Percentiles rank a stretch among this genome's conserved stretches.
Evolutionary conservation across 2,888 invertebrate species (phyloP).

Genomic region (Mellilla xanthometata): DNA sequence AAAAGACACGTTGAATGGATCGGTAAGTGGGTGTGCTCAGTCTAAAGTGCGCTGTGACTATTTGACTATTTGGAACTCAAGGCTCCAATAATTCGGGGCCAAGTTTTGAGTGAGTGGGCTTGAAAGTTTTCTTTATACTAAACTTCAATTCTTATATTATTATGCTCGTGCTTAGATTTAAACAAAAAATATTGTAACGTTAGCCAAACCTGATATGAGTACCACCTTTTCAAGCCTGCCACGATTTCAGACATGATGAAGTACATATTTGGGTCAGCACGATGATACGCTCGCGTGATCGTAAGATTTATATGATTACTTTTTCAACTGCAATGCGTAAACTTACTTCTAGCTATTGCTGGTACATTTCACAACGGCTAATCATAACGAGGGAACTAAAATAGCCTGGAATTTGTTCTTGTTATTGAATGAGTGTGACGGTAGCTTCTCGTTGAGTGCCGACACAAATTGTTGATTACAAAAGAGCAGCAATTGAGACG

Average conservation of each 20-base stretch:
- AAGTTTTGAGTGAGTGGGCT: slow-evolving; percentile 2
- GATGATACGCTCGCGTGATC: slow-evolving; percentile 34
- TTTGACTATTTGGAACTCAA: slow-evolving; percentile 1
- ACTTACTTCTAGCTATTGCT: slow-evolving; percentile 14
- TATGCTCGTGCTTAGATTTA: no score
- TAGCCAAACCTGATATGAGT: no score
- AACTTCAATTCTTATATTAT: slow-evolving; percentile 4
- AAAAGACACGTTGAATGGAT: slow-evolving; percentile 21
- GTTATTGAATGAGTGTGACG: slow-evolving; percentile 62
- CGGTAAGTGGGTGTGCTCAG: slow-evolving; percentile 10
- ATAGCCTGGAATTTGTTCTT: slow-evolving; percentile 68
- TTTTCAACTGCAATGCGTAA: slow-evolving; percentile 29
- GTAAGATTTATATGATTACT: slow-evolving; percentile 32
- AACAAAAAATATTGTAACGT: no score
- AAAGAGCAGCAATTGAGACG: slow-evolving; percentile 80
- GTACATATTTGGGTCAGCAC: slow-evolving; percentile 24
- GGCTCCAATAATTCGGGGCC: background rate
- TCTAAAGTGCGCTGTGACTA: slow-evolving; percentile 1
- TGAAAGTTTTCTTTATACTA: slow-evolving; percentile 1
- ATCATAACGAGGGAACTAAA: slow-evolving; percentile 61
- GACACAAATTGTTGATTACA: slow-evolving; percentile 79
- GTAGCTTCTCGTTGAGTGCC: slow-evolving; percentile 63
- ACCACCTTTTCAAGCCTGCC: no score
- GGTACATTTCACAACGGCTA: slow-evolving; percentile 42
- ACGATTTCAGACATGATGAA: slow-evolving; percentile 7